phyloP scores from a whole-genome alignment of 2,888 invertebrate genomes.

The Noctua janthe region DNA sequence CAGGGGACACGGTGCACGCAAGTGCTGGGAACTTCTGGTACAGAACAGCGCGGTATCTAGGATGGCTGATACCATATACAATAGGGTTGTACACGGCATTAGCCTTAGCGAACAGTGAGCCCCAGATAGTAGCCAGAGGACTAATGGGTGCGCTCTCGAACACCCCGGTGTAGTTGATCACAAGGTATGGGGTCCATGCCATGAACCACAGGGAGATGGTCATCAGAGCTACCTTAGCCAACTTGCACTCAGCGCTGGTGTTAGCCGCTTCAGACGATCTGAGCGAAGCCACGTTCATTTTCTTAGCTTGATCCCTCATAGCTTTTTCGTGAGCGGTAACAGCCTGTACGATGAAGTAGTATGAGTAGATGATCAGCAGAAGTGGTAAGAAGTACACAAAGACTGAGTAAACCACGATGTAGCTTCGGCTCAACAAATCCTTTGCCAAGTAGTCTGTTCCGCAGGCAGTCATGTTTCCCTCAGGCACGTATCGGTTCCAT shows the following conservation, averaged over 20 bases:
- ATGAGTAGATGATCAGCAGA: conserved; percentile 95
- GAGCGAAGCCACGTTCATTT: conserved; percentile 97
- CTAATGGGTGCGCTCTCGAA: conserved; percentile 93
- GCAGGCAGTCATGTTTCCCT: conserved; percentile 98
- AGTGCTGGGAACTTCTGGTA: conserved; percentile 94
- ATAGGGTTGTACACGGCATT: conserved; percentile 97
- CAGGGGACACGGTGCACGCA: conserved; percentile 91
- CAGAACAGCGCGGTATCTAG: conserved; percentile 94
- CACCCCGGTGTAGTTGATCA: conserved; percentile 95
- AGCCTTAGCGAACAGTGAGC: conserved; percentile 97
- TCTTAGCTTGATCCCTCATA: conserved; percentile 97
- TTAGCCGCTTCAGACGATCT: conserved; percentile 94
- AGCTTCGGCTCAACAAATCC: conserved; percentile 94
- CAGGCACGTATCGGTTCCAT: conserved; percentile 97
- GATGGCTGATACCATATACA: conserved; percentile 97
- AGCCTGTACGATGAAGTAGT: conserved; percentile 96
- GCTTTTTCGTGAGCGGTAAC: conserved; percentile 95
- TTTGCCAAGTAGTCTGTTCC: conserved; percentile 96
- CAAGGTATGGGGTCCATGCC: conserved; percentile 97
- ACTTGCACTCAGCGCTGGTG: conserved; percentile 96
- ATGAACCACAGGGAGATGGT: conserved; percentile 97
- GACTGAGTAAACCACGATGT: conserved; percentile 94
- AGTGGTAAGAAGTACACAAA: conserved; percentile 95
- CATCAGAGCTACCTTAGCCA: conserved; percentile 97
- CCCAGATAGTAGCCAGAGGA: conserved; percentile 96